Percentiles rank a stretch among this genome's conserved stretches.
phyloP scores from a whole-genome alignment of 2,888 invertebrate species.

The Autographa pulchrina region DNA sequence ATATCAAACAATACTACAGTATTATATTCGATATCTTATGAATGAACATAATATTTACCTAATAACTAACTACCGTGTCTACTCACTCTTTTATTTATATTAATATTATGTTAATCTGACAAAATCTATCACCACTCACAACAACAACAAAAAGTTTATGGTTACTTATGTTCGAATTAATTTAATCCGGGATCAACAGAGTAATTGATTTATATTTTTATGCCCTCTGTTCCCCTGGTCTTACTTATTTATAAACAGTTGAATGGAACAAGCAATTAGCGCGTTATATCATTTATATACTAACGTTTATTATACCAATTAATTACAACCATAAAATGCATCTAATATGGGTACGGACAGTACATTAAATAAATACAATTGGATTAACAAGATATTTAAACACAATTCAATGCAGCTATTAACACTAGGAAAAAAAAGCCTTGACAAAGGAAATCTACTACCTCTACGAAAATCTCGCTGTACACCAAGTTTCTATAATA shows the following conservation, averaged over 20 bases:
- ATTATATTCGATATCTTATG: no score
- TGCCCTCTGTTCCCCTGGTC: slow-evolving; percentile 4
- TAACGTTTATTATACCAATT: slow-evolving; percentile 52
- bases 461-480: no score
- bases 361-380: neutral
- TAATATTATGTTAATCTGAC: slow-evolving; percentile 24
- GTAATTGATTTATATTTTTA: slow-evolving; percentile 48
- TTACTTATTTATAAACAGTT: slow-evolving; percentile 34
- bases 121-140: slow-evolving; percentile 16
- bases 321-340: slow-evolving; percentile 51
- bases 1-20: no score
- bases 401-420: no score
- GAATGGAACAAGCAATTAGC: slow-evolving; percentile 41
- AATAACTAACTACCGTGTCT: neutral
- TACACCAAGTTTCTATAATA: no score
- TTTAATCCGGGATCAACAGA: slow-evolving; percentile 30
- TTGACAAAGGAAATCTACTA: no score
- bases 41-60: no score
- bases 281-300: slow-evolving; percentile 39
- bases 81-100: neutral
- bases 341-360: slow-evolving; percentile 39
- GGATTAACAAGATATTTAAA: neutral
- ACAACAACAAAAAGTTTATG: slow-evolving; percentile 11
- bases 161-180: slow-evolving; percentile 21
- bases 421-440: no score